These are phyloP conservation scores for Drosophila merina DNA, from an alignment of 2,888 invertebrate species.

Conservation along the genomic window DNA sequence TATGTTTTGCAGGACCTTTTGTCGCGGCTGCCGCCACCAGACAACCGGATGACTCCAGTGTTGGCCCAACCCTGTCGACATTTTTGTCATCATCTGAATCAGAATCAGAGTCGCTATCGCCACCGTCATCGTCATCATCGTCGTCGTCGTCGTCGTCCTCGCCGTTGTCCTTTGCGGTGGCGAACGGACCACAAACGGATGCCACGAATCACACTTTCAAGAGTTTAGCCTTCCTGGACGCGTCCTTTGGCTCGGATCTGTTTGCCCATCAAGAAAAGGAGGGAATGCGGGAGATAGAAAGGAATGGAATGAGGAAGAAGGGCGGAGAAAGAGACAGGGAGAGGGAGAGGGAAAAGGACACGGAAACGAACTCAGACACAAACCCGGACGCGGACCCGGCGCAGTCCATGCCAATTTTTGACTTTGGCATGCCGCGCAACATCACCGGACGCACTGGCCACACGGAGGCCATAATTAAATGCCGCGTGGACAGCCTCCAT, in stretches of 20 bases:
- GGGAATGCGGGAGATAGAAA: slow-evolving; percentile 37
- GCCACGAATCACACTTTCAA: slow-evolving; percentile 77
- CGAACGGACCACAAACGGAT: slow-evolving; percentile 57
- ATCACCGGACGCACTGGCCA: slow-evolving; percentile 94
- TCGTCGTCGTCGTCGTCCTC: slow-evolving; percentile 14
- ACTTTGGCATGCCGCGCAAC: slow-evolving; percentile 93
- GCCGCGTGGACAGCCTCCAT: slow-evolving; percentile 93
- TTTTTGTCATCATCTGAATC: slow-evolving; percentile 23
- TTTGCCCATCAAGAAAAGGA: slow-evolving; percentile 40
- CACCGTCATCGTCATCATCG: not conserved
- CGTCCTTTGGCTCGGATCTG: slow-evolving; percentile 51
- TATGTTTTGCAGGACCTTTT: slow-evolving; percentile 52
- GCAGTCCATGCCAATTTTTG: slow-evolving; percentile 87
- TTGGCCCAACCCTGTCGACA: slow-evolving; percentile 41
- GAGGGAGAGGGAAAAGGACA: not conserved
- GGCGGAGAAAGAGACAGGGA: slow-evolving; percentile 6
- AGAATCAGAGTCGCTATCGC: slow-evolving; percentile 7
- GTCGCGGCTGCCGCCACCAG: slow-evolving; percentile 46
- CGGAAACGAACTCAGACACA: not conserved
- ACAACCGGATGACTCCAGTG: slow-evolving; percentile 46
- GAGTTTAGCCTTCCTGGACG: slow-evolving; percentile 76
- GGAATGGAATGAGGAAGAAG: not conserved
- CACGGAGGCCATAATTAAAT: slow-evolving; percentile 92
- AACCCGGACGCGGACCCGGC: slow-evolving; percentile 34
- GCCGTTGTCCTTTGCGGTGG: slow-evolving; percentile 38